Evolutionary conservation across 2,113 vertebrate genomes (phyloP).

Genomic region (Craseonycteris thonglongyai): DNA sequence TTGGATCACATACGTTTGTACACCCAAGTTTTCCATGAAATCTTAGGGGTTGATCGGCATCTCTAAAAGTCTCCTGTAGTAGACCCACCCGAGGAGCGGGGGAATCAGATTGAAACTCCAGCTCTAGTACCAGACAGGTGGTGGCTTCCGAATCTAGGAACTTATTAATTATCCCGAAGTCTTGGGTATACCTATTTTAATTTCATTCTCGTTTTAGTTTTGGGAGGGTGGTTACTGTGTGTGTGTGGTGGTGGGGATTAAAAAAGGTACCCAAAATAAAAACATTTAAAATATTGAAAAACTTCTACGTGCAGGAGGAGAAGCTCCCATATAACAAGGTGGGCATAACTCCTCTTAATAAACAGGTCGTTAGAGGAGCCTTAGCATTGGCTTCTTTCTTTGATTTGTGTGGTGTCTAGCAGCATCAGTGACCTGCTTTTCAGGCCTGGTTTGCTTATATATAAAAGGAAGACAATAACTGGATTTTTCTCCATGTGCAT

Average conservation of each 20-base stretch:
- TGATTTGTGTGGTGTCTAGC: background rate
- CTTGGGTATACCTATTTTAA: background rate
- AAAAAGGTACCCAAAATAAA: constrained; percentile 5
- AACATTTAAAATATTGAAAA: background rate
- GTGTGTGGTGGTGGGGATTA: no score
- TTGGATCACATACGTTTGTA: background rate
- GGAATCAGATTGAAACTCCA: background rate
- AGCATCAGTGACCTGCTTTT: background rate
- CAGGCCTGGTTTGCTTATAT: background rate
- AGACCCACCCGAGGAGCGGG: background rate
- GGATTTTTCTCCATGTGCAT: background rate
- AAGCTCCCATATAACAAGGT: background rate
- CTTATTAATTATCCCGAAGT: background rate
- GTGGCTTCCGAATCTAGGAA: background rate
- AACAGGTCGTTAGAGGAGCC: background rate
- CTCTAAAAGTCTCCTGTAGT: background rate
- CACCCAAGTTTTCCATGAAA: background rate
- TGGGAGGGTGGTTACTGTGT: background rate
- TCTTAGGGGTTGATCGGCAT: background rate
- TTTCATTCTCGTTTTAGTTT: background rate
- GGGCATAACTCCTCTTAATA: background rate
- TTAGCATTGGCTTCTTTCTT: background rate
- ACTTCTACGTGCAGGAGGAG: background rate
- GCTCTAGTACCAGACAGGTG: background rate
- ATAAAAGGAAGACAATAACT: background rate